Evolutionary conservation across 2,797 vertebrate genomes (phyloP), one percentile per base, ranked within the genome.

Genomic region (Eupleurogrammus muticus): DNA sequence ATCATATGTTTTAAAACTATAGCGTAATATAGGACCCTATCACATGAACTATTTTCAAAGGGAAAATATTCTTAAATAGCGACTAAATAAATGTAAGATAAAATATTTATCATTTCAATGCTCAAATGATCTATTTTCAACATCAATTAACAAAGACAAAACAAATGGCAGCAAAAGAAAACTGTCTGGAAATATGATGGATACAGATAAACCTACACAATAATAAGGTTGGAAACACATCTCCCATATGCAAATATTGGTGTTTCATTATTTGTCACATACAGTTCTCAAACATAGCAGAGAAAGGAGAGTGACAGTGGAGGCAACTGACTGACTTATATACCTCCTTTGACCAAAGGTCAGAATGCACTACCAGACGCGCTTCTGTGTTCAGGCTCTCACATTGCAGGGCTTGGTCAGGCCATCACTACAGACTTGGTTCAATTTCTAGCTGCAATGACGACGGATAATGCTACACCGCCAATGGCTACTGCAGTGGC

Each of bases 361-460:
- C 77, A 79, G 75, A 87, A 84, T 76, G 68, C 76, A 73, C 66
- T 63, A 77, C 61, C 75, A 72, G 62, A 77, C 83, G 81, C 83
- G 76, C 77, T 75, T 80, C 82, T 56, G 60, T 74, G 55, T 80
- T 71, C 34, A 38, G 60, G 61, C 71, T 82, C 73, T 77, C 56
- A 47, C 61, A 35, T 50, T 66, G 77, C 51, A 49, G 57, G 57
- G 42, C 24, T 66, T 55, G 64, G 75, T 77, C 80, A 66, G 59
- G 62, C 44, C 36, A 23, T 79, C 62, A 47, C 65, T 60, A 40
- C 60, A 50, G 49, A 61, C 54, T 74, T 42, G 50, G 42, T 61
- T 93, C 91, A 99, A 86, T 98, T 99, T 92, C 97, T 96, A 58
- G 98, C 97, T 2, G 97, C 97, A 28, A 99, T 97, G 91, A 98